These are phyloP conservation scores for Ceratosolen fusciceps DNA, from an alignment of 1,140 invertebrate genomes.

Conservation along the genomic window DNA sequence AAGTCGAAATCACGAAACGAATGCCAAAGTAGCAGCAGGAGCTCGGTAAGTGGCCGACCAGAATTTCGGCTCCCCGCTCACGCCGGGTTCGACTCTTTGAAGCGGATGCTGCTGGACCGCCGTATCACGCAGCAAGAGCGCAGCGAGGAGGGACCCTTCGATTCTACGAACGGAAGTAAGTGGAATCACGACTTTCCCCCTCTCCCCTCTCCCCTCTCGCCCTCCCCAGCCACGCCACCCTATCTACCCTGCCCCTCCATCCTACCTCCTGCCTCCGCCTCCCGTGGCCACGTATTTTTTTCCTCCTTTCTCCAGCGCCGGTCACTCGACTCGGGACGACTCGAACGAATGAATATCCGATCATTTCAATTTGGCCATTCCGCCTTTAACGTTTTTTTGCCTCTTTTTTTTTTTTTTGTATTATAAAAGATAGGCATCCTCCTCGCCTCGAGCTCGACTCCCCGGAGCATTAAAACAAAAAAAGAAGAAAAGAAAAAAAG, in stretches of 20 bases:
- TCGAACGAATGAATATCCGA: background rate
- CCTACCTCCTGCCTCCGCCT: too few relatives aligned
- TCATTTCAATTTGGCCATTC: constrained; percentile 9
- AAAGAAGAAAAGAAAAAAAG: too few relatives aligned
- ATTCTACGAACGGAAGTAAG: constrained; percentile 44
- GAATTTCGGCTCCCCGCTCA: background rate
- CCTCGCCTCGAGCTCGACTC: too few relatives aligned
- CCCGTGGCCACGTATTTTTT: too few relatives aligned
- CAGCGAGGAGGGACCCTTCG: background rate
- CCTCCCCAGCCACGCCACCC: too few relatives aligned
- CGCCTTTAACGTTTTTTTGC: constrained; percentile 1
- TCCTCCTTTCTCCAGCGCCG: background rate
- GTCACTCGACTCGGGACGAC: too few relatives aligned
- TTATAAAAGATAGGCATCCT: too few relatives aligned
- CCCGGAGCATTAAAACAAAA: too few relatives aligned
- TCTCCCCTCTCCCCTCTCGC: too few relatives aligned
- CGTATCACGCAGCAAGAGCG: constrained; percentile 18
- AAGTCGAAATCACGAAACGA: background rate
- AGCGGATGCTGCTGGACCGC: background rate
- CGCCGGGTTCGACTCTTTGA: background rate
- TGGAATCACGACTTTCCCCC: constrained; percentile 32
- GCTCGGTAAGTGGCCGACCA: background rate
- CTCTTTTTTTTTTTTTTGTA: too few relatives aligned
- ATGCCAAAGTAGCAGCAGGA: constrained; percentile 22
- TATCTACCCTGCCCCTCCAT: too few relatives aligned